Conservation (phyloP, 2,888 invertebrate genomes). For the Drosophila limbata region DNA sequence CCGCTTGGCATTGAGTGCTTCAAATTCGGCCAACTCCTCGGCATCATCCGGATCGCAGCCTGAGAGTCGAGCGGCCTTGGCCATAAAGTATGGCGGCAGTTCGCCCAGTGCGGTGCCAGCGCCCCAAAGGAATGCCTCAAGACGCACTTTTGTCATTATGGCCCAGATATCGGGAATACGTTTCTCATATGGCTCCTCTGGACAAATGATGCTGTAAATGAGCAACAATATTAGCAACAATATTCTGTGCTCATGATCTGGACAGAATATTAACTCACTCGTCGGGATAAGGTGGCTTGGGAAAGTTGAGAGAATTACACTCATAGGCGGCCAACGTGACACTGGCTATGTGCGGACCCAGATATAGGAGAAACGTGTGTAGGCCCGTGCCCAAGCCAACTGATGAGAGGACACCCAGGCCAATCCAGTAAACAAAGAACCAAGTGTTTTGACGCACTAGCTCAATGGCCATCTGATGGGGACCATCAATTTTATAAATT, state of each 20-base stretch:
- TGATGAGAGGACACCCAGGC: slow-evolving; percentile 97
- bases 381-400: slow-evolving; percentile 99
- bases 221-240: not conserved
- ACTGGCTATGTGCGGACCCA: slow-evolving; percentile 99
- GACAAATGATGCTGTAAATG: slow-evolving; percentile 94
- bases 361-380: slow-evolving; percentile 98
- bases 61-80: slow-evolving; percentile 94
- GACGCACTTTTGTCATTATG: slow-evolving; percentile 97
- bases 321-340: slow-evolving; percentile 99
- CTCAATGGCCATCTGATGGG: slow-evolving; percentile 84
- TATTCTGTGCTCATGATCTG: not conserved
- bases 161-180: slow-evolving; percentile 93
- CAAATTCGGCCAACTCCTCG: slow-evolving; percentile 91
- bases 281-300: slow-evolving; percentile 98
- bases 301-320: slow-evolving; percentile 97
- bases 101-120: slow-evolving; percentile 99
- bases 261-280: slow-evolving; percentile 88
- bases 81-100: slow-evolving; percentile 99
- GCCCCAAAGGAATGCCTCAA: slow-evolving; percentile 99
- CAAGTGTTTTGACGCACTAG: slow-evolving; percentile 84
- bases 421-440: slow-evolving; percentile 93
- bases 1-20: slow-evolving; percentile 89
- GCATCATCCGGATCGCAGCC: slow-evolving; percentile 88
- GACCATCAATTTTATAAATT: slow-evolving; percentile 84
- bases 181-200: slow-evolving; percentile 88